Conservation (phyloP, 2,888 invertebrate genomes). For the Uloborus plumipes region DNA sequence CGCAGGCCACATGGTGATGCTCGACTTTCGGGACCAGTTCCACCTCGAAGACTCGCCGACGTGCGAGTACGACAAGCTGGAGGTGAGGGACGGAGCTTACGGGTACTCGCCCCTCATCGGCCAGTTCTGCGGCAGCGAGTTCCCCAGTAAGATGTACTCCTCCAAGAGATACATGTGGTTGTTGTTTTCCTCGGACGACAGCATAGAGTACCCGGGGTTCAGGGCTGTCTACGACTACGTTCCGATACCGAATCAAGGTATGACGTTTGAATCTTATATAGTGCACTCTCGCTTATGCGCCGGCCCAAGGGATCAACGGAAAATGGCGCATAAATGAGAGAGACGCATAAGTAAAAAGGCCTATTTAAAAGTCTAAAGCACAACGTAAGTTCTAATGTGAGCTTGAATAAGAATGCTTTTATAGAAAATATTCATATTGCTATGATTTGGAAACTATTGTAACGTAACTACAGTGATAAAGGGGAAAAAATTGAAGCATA, state of each 20-base stretch:
- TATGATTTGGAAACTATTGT: too few relatives aligned
- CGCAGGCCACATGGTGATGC: constrained; percentile 74
- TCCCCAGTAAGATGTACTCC: constrained; percentile 82
- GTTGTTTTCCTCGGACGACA: constrained; percentile 84
- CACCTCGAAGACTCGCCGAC: constrained; percentile 78
- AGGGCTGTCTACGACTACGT: constrained; percentile 82
- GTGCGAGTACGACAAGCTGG: constrained; percentile 85
- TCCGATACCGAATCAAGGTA: constrained; percentile 69
- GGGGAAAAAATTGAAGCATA: too few relatives aligned
- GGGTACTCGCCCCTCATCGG: constrained; percentile 80
- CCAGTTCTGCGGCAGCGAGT: constrained; percentile 80
- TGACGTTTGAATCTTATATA: too few relatives aligned
- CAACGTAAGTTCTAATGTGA: too few relatives aligned
- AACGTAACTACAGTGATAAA: too few relatives aligned
- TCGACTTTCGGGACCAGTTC: constrained; percentile 86
- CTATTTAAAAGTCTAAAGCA: too few relatives aligned
- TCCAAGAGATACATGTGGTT: constrained; percentile 83
- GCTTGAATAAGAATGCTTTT: too few relatives aligned
- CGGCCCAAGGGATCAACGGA: too few relatives aligned
- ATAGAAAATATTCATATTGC: too few relatives aligned
- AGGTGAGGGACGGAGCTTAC: constrained; percentile 85
- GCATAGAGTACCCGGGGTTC: constrained; percentile 84
- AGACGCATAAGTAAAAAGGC: too few relatives aligned
- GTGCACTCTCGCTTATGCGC: too few relatives aligned
- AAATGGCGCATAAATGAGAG: too few relatives aligned